These are phyloP conservation scores for Sterna hirundo DNA, from an alignment of 2,113 vertebrate genomes.

Conservation along the genomic window DNA sequence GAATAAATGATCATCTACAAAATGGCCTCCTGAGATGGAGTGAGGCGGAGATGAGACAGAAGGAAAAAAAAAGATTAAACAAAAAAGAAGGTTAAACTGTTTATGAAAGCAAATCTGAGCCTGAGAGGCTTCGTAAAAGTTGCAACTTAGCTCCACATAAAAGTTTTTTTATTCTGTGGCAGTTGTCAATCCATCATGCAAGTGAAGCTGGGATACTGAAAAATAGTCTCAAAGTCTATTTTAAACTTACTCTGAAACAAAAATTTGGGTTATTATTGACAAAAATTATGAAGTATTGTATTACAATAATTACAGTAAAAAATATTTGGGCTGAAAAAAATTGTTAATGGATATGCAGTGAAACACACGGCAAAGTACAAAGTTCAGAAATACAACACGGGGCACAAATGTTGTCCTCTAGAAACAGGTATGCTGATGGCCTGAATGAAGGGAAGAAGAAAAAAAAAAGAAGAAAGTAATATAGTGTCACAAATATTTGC, in stretches of 20 bases:
- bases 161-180: background rate
- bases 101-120: background rate
- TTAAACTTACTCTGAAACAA: background rate
- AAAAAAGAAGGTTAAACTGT: background rate
- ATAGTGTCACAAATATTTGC: background rate
- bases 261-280: background rate
- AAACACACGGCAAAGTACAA: background rate
- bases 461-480: background rate
- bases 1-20: background rate
- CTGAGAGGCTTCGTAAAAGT: background rate
- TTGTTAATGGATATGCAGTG: background rate
- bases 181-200: background rate
- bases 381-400: background rate
- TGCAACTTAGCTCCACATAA: background rate
- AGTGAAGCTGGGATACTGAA: background rate
- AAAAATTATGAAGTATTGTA: background rate
- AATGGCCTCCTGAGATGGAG: accelerated
- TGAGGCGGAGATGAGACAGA: too few relatives aligned
- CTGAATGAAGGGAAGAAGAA: background rate
- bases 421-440: background rate
- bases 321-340: background rate
- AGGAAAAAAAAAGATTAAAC: too few relatives aligned
- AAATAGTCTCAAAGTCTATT: background rate
- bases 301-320: background rate
- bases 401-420: background rate